Base-by-base conservation (phyloP, 2,888 invertebrate species). In the Schizaphis graminum region DNA sequence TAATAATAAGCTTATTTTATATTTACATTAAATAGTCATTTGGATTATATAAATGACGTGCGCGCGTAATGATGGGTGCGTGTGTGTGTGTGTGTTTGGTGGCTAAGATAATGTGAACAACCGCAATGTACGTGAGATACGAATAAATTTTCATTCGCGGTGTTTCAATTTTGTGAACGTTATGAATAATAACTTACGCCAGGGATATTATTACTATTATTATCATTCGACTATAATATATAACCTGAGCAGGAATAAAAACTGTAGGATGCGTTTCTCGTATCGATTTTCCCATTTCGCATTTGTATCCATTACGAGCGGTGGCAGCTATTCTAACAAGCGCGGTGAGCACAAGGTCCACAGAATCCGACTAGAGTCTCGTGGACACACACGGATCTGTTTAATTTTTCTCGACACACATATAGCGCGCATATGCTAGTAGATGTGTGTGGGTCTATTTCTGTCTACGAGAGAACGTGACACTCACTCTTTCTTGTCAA, bases 151-250 rank as follows among this genome's bases (percentile, higher is more conserved):
- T 13, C 67, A 24, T 53, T 77, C 49, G 53, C 16, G 35, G 67
- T 77, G 35, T 91, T 91, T 77, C 49, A 91, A 77, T 77, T 91
- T 91, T 49, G n/a, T 49, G 35, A 91, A 91, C 77, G 13, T 77
- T 49, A 77, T 91, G 91, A 91, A 91, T 77, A 91, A 91, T 91
- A 77, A 49, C 77, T 49, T 26, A 49, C 91, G n/a, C 35, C 21
- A 35, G 67, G 24, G 49, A 90, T 57, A 89, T 49, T 49, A 49
- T 44, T 89, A 44, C 41, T 88, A 57, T 67, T 35, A 77, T 77
- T 35, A 77, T 77, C 35, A 77, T 35, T 77, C 1, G 77, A 35
- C 35, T 35, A 77, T 5, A 35, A 77, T 89, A 56, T 89, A 53
- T 10, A 57, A 57, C 16, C 57, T 41, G 16, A 44, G 3, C 57